Conservation (phyloP, 2,113 vertebrate genomes). For the Takifugu flavidus region DNA sequence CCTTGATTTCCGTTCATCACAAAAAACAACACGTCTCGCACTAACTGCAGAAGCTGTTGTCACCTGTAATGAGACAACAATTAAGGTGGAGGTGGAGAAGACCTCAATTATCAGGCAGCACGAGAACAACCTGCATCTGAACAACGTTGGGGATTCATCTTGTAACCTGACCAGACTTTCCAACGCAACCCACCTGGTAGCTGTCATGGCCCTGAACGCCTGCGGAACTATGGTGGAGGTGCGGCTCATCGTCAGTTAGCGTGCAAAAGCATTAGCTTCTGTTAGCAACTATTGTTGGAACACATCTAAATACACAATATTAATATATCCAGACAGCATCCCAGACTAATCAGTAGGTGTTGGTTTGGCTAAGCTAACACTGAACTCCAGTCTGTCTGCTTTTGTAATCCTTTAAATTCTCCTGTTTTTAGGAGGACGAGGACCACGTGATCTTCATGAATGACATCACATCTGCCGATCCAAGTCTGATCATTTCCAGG, state of each 20-base stretch:
- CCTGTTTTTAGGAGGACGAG: conserved; percentile 45
- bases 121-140: conserved; percentile 57
- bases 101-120: conserved; percentile 32
- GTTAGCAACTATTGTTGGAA: too few relatives aligned
- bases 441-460: conserved; percentile 68
- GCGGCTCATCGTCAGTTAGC: neutral
- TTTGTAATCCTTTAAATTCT: too few relatives aligned
- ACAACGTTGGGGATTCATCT: conserved; percentile 49
- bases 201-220: conserved; percentile 54
- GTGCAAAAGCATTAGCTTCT: too few relatives aligned
- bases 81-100: conserved; percentile 59
- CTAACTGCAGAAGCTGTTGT: conserved; percentile 44
- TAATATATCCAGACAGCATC: too few relatives aligned
- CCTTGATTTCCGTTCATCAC: too few relatives aligned
- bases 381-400: too few relatives aligned
- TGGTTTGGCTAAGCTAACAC: too few relatives aligned
- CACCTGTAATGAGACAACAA: conserved; percentile 52
- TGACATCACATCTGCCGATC: conserved; percentile 54
- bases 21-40: neutral
- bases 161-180: conserved; percentile 33
- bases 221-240: conserved; percentile 72
- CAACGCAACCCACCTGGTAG: conserved; percentile 64
- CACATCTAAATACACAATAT: too few relatives aligned
- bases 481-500: conserved; percentile 56
- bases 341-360: too few relatives aligned